Evolutionary conservation across 2,113 vertebrate species (phyloP).

Genomic region (Clarias macrocephalus): DNA sequence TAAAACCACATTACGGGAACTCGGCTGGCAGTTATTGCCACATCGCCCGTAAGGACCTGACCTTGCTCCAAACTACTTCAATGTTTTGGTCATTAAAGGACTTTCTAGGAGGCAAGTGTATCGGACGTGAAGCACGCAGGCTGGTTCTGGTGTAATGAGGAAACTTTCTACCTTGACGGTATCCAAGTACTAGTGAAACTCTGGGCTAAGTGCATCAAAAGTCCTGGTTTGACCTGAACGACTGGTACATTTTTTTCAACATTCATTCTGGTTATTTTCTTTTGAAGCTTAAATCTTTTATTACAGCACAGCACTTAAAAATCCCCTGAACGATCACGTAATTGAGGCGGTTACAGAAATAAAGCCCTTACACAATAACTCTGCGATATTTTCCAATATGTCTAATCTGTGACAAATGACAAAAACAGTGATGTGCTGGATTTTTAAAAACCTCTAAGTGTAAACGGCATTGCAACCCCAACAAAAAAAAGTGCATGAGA

Average conservation of each 20-base stretch:
- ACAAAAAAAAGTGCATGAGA: constrained; percentile 42
- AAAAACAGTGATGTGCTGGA: constrained; percentile 11
- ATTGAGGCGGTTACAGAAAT: background rate
- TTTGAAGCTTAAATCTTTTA: background rate
- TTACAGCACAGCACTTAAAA: background rate
- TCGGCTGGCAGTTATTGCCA: no score
- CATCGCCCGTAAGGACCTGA: no score
- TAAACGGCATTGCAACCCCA: constrained; percentile 8
- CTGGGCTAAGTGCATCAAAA: background rate
- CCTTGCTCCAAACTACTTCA: no score
- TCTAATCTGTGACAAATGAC: background rate
- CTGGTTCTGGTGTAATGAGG: no score
- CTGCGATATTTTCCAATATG: background rate
- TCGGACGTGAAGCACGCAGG: no score
- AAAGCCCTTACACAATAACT: background rate
- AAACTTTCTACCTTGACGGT: no score
- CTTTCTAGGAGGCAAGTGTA: no score
- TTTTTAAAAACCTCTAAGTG: background rate
- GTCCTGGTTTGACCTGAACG: no score
- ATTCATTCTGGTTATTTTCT: background rate
- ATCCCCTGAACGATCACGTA: background rate
- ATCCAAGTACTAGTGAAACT: no score
- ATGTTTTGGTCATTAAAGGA: no score
- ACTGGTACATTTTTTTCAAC: no score
- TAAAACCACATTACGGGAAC: no score